A percentile compares a stretch with the other conserved stretches of the same genome.
Evolutionary conservation across 1,140 invertebrate genomes (phyloP).

Genomic region (Hypothenemus hampei): DNA sequence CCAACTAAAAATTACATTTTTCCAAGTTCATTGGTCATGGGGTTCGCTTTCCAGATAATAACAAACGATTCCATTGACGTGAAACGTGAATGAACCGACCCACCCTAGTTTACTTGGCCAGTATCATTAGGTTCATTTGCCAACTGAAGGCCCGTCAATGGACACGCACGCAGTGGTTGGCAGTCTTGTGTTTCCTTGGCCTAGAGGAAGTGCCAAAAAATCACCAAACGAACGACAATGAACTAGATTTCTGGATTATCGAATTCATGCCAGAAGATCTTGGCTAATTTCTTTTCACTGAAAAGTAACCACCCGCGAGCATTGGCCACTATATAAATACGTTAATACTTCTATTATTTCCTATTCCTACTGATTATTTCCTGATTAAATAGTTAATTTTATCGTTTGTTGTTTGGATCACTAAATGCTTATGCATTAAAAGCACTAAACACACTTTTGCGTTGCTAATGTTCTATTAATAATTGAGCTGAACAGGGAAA

Average conservation of each 20-base stretch:
- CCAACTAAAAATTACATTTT: not conserved
- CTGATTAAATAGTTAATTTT: no score
- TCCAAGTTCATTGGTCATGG: slow-evolving; percentile 3
- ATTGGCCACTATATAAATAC: no score
- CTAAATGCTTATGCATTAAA: no score
- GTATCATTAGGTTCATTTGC: slow-evolving; percentile 14
- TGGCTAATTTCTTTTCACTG: not conserved
- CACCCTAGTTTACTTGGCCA: slow-evolving; percentile 15
- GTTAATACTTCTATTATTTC: no score
- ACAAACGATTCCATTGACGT: no score
- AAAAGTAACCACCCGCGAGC: no score
- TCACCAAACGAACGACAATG: slow-evolving; percentile 7
- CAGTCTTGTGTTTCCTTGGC: slow-evolving; percentile 19
- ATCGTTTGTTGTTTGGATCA: no score
- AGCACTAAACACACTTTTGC: no score
- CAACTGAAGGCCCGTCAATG: slow-evolving; percentile 21
- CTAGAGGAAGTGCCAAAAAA: slow-evolving; percentile 21
- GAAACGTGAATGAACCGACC: slow-evolving; percentile 8
- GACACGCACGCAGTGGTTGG: slow-evolving; percentile 20
- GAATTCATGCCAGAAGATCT: slow-evolving; percentile 5
- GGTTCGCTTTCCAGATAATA: slow-evolving; percentile 7
- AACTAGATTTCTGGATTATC: slow-evolving; percentile 15
- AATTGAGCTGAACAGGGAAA: no score
- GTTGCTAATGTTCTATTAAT: no score
- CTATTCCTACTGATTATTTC: no score